A percentile compares a stretch with the other conserved stretches of the same genome.
phyloP scores from a whole-genome alignment of 2,797 vertebrate species.

The Oreonectes daqikongensis region DNA sequence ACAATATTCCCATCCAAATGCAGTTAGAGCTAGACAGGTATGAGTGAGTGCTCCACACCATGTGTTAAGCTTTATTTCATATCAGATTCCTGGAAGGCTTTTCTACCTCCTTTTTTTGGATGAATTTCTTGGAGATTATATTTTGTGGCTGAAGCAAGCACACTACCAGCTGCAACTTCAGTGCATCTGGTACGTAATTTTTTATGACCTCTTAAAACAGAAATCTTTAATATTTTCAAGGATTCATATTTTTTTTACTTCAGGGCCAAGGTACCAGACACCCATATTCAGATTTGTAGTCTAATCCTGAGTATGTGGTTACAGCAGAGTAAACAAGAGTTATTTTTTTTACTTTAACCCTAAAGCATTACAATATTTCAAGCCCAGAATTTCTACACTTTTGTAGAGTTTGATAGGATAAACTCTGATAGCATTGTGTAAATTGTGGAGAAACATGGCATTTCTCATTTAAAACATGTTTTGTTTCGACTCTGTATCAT shows the following conservation, averaged over 20 bases:
- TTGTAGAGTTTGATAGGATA: no score
- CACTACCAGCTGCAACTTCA: not conserved
- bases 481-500: not conserved
- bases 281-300: not conserved
- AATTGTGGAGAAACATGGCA: no score
- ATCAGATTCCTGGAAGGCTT: constrained; percentile 10
- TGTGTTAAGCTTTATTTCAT: constrained; percentile 17
- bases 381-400: no score
- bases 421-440: no score
- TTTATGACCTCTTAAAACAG: not conserved
- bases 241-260: not conserved
- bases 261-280: not conserved
- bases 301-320: not conserved
- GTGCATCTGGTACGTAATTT: not conserved
- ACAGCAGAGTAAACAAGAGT: not conserved
- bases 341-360: not conserved
- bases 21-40: constrained; percentile 1
- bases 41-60: constrained; percentile 20
- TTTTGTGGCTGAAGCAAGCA: not conserved
- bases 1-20: constrained; percentile 16
- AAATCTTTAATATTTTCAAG: not conserved
- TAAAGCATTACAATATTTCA: not conserved
- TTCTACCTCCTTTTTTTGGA: not conserved
- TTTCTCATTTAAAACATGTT: constrained; percentile 1
- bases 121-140: not conserved